Evolutionary conservation across 2,888 invertebrate genomes (phyloP).

Genomic region (Dryococelus australis): DNA sequence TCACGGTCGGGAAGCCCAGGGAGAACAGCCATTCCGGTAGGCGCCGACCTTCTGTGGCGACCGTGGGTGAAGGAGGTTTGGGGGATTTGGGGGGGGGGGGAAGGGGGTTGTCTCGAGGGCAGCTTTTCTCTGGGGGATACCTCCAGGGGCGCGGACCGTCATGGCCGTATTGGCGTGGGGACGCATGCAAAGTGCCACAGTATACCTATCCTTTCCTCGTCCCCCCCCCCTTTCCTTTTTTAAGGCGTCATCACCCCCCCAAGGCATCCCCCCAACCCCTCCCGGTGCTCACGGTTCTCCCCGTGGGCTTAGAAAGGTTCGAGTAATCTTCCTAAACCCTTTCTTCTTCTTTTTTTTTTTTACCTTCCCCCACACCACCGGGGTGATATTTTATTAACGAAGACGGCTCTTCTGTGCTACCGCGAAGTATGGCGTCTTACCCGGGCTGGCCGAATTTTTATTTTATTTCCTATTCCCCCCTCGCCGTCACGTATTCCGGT

Average conservation of each 20-base stretch:
- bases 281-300: no score
- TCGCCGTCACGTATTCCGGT: neutral
- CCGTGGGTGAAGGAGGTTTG: no score
- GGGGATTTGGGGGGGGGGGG: no score
- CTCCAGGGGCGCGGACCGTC: neutral
- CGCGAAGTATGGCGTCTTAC: neutral
- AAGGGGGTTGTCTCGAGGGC: neutral
- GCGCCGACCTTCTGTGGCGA: neutral
- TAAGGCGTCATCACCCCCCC: no score
- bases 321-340: no score
- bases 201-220: neutral
- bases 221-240: no score
- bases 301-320: no score
- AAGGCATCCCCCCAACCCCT: no score
- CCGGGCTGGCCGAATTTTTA: neutral
- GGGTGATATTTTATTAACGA: conserved; percentile 1
- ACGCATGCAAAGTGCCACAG: neutral
- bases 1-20: neutral
- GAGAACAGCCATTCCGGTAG: neutral
- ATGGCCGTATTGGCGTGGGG: neutral
- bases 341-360: no score
- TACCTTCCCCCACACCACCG: neutral
- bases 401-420: neutral
- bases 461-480: neutral
- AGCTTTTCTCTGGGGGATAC: neutral